These are phyloP conservation scores for Pseudomugil gertrudae DNA, from an alignment of 2,797 vertebrate genomes.

Conservation along the genomic window DNA sequence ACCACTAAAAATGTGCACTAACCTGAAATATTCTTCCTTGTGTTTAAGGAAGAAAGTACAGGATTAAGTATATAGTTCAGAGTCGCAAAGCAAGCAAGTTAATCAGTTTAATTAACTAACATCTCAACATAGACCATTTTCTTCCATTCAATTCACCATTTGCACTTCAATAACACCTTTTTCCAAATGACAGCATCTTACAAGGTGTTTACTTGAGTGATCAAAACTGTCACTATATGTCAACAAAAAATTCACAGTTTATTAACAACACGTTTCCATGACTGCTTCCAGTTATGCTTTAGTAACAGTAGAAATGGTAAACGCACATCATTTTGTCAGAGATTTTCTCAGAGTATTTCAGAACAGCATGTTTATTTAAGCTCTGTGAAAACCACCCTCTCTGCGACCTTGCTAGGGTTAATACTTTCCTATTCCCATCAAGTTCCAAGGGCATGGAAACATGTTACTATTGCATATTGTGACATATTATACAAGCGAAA, in stretches of 20 bases:
- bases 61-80: background rate
- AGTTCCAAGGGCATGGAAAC: conserved; percentile 1
- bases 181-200: background rate
- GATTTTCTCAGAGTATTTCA: conserved; percentile 28
- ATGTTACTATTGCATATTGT: background rate
- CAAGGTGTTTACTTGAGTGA: conserved; percentile 11
- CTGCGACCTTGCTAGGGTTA: conserved; percentile 19
- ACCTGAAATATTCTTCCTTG: background rate
- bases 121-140: background rate
- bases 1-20: no score
- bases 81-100: no score
- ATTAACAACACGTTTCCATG: background rate
- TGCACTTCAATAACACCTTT: background rate
- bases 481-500: background rate
- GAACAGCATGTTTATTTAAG: conserved; percentile 24
- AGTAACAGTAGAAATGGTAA: conserved; percentile 3
- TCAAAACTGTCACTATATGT: background rate
- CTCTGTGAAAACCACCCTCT: conserved; percentile 26
- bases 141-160: background rate
- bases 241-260: conserved; percentile 13
- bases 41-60: background rate
- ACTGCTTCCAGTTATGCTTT: background rate
- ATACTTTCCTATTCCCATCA: conserved; percentile 11
- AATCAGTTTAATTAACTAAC: background rate
- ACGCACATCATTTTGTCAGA: conserved; percentile 1